Evolutionary conservation across 35 echinoderm and acorn worm genomes (phyloP).

Genomic region (Patiria miniata): DNA sequence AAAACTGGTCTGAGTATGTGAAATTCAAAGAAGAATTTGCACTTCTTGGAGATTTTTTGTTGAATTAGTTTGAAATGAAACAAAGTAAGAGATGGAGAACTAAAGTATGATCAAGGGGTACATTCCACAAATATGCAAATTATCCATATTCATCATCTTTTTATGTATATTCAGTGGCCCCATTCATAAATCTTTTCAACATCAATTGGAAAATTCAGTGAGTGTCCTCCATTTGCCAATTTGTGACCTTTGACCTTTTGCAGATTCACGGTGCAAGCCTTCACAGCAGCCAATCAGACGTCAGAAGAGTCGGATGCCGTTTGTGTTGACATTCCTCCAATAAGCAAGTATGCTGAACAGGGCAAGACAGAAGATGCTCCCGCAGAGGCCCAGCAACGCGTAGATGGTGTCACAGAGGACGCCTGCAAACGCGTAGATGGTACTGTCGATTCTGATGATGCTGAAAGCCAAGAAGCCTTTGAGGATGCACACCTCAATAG

Average conservation of each 20-base stretch:
- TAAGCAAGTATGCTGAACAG: not conserved
- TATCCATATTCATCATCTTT: too few relatives aligned
- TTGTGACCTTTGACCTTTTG: not conserved
- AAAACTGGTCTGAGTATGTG: too few relatives aligned
- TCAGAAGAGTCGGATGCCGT: slow-evolving; percentile 4
- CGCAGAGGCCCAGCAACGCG: not conserved
- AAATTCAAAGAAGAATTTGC: too few relatives aligned
- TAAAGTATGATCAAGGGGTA: too few relatives aligned
- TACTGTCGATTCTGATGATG: not conserved
- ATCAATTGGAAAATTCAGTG: too few relatives aligned
- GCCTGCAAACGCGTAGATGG: not conserved
- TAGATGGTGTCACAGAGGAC: not conserved
- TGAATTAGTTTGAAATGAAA: too few relatives aligned
- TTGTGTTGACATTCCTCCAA: not conserved
- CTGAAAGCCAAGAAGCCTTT: not conserved
- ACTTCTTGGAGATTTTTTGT: too few relatives aligned
- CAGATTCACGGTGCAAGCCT: slow-evolving; percentile 21
- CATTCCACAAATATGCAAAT: too few relatives aligned
- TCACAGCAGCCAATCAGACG: not conserved
- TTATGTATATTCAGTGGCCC: too few relatives aligned
- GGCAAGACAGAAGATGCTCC: not conserved
- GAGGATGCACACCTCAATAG: not conserved
- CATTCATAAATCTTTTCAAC: too few relatives aligned
- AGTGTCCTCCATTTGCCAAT: too few relatives aligned
- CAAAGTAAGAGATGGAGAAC: too few relatives aligned